Percentiles rank a stretch among this genome's conserved stretches.
phyloP scores from a whole-genome alignment of 2,888 invertebrate species.

The Catocala nupta region DNA sequence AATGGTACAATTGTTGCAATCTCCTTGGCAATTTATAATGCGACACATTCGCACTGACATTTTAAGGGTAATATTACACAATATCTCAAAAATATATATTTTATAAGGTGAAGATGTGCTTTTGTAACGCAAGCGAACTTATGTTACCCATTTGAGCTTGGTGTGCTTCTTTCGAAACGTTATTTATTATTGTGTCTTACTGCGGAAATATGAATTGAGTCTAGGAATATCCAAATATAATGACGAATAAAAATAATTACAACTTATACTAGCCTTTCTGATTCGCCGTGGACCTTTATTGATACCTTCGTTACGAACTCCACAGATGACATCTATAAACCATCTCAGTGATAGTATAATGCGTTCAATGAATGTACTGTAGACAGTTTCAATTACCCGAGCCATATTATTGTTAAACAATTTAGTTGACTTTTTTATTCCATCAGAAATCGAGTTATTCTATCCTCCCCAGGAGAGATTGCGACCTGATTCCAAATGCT shows the following conservation, averaged over 20 bases:
- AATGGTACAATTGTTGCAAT: slow-evolving; percentile 66
- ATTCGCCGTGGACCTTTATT: no score
- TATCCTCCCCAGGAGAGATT: slow-evolving; percentile 35
- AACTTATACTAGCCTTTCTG: no score
- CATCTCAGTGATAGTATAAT: no score
- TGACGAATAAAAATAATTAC: no score
- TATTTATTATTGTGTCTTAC: no score
- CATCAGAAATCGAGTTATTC: slow-evolving; percentile 31
- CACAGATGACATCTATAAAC: no score
- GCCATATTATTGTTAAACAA: slow-evolving; percentile 5
- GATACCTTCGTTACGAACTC: no score
- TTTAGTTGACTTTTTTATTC: slow-evolving; percentile 34
- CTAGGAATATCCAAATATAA: no score
- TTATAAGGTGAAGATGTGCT: slow-evolving; percentile 46
- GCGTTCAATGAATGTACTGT: no score
- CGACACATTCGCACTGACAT: slow-evolving; percentile 63
- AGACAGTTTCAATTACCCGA: background rate
- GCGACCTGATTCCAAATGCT: slow-evolving; percentile 40
- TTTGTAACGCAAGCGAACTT: slow-evolving; percentile 12
- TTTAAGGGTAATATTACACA: slow-evolving; percentile 58
- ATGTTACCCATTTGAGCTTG: background rate
- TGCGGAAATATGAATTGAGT: no score
- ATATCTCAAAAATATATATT: slow-evolving; percentile 51
- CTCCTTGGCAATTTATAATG: slow-evolving; percentile 64
- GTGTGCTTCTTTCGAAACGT: background rate